These are phyloP conservation scores for Galbula dea DNA, from an alignment of 2,113 vertebrate species.

Conservation along the genomic window DNA sequence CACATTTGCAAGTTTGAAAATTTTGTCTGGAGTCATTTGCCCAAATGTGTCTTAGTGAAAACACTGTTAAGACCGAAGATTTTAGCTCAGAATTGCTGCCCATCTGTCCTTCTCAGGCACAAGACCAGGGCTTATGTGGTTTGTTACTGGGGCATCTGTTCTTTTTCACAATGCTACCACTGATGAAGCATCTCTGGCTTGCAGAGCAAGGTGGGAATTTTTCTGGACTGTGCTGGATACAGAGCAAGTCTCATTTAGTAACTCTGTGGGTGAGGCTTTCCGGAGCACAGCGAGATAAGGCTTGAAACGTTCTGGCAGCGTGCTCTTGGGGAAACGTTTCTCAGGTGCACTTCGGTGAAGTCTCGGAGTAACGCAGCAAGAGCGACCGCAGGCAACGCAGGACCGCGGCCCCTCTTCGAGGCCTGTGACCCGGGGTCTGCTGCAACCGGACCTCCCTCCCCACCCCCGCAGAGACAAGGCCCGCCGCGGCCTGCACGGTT, in stretches of 20 bases:
- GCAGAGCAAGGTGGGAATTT: neutral
- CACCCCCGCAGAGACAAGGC: neutral
- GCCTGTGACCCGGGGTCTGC: neutral
- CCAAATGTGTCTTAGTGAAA: neutral
- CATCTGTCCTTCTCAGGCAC: neutral
- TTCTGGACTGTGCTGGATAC: neutral
- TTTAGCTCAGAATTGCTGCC: neutral
- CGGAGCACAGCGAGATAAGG: neutral
- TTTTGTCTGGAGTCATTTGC: neutral
- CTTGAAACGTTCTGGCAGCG: accelerated
- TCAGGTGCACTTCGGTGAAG: neutral
- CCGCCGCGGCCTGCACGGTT: neutral
- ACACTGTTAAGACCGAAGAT: accelerated
- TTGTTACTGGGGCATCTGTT: neutral
- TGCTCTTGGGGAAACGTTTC: accelerated
- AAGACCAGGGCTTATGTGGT: accelerated
- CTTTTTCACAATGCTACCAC: neutral
- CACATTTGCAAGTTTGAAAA: neutral
- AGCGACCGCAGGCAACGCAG: neutral
- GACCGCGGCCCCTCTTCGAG: neutral
- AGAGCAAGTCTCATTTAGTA: neutral
- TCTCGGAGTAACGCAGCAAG: neutral
- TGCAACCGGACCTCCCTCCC: neutral
- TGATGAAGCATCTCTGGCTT: neutral
- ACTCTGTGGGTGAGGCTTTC: neutral